These are phyloP conservation scores for Siphamia tubifer DNA, from an alignment of 2,113 vertebrate species.

Conservation along the genomic window DNA sequence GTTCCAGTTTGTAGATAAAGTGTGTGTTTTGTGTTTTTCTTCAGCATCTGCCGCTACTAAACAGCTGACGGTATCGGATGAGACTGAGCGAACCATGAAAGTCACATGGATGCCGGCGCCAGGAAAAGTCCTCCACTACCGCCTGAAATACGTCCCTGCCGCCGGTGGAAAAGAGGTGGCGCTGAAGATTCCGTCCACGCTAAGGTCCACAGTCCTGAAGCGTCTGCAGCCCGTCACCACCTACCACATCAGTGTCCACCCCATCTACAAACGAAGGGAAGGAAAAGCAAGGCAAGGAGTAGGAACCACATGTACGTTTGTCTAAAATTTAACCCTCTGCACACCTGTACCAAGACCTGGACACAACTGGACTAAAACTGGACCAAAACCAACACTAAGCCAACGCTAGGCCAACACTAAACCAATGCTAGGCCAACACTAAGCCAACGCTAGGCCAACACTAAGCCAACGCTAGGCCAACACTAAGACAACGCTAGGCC, in stretches of 20 bases:
- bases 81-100: constrained; percentile 89
- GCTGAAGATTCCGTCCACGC: constrained; percentile 78
- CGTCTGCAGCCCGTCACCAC: constrained; percentile 86
- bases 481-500: too few species aligned
- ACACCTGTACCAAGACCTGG: constrained; percentile 19
- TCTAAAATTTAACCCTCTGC: constrained; percentile 74
- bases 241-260: constrained; percentile 87
- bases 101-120: constrained; percentile 87
- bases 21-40: too few species aligned
- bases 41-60: constrained; percentile 84
- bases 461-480: too few species aligned
- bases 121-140: constrained; percentile 86
- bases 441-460: too few species aligned
- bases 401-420: too few species aligned
- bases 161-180: constrained; percentile 82
- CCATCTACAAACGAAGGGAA: constrained; percentile 89
- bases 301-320: constrained; percentile 93
- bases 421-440: too few species aligned
- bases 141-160: constrained; percentile 83
- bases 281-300: constrained; percentile 95
- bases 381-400: too few species aligned
- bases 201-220: constrained; percentile 83
- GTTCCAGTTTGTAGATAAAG: too few species aligned
- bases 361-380: too few species aligned
- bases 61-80: constrained; percentile 83